A percentile compares a stretch with the other conserved stretches of the same genome.
Conservation (phyloP, 2,113 vertebrate species). For the Cyanistes caeruleus region DNA sequence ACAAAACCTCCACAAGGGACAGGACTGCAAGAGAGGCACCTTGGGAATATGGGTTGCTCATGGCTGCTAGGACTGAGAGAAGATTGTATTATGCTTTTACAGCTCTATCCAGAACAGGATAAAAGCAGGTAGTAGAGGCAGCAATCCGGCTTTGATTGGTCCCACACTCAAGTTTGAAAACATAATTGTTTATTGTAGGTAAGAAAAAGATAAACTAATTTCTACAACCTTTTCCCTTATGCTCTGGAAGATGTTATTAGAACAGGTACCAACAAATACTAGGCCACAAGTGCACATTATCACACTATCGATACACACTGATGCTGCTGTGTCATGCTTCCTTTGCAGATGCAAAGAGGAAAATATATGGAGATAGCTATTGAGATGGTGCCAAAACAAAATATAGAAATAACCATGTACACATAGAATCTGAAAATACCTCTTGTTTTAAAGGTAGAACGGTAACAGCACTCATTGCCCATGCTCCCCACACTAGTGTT, state of each 20-base stretch:
- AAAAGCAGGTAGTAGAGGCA: neutral
- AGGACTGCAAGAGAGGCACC: neutral
- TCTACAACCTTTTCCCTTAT: neutral
- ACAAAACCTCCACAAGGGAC: neutral
- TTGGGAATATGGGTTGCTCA: accelerated
- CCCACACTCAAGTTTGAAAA: neutral
- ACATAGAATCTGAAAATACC: neutral
- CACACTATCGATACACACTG: neutral
- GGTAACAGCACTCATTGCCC: neutral
- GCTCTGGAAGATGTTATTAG: neutral
- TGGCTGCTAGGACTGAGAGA: neutral
- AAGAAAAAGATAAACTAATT: neutral
- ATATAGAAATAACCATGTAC: neutral
- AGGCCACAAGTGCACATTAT: neutral
- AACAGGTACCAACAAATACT: neutral
- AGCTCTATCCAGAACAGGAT: neutral
- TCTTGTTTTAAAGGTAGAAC: neutral
- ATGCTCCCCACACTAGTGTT: neutral
- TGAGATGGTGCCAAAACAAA: neutral
- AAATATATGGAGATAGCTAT: neutral
- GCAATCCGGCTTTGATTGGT: neutral
- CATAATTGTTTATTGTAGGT: neutral
- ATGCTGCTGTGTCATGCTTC: neutral
- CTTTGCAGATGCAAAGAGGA: too few relatives aligned
- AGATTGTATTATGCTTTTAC: neutral